Evolutionary conservation across 2,113 vertebrate genomes (phyloP).

Genomic region (Octodon degus): DNA sequence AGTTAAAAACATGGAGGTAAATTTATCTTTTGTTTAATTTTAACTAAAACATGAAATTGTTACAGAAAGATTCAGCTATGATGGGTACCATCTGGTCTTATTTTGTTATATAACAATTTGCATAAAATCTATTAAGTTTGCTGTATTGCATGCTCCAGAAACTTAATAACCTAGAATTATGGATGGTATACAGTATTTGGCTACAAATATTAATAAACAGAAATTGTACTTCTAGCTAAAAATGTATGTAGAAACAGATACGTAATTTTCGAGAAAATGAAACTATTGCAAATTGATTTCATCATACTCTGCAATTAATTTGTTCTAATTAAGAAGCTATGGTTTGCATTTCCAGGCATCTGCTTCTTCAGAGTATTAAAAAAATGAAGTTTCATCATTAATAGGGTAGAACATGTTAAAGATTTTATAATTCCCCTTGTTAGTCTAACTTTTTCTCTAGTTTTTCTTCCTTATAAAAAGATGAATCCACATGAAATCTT

Average conservation of each 20-base stretch:
- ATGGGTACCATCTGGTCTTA: constrained; percentile 87
- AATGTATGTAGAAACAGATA: constrained; percentile 73
- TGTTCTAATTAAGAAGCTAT: constrained; percentile 80
- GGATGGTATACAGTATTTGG: constrained; percentile 83
- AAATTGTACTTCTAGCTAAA: constrained; percentile 75
- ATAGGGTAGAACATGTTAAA: constrained; percentile 29
- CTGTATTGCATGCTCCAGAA: constrained; percentile 84
- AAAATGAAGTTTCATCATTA: constrained; percentile 67
- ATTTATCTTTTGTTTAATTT: constrained; percentile 84
- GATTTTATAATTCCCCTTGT: constrained; percentile 33
- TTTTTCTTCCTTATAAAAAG: constrained; percentile 59
- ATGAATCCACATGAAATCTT: constrained; percentile 39
- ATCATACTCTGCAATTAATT: constrained; percentile 81
- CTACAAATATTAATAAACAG: constrained; percentile 83
- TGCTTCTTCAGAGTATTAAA: constrained; percentile 66
- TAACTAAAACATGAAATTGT: constrained; percentile 83
- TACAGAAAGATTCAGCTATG: constrained; percentile 82
- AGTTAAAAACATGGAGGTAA: constrained; percentile 70
- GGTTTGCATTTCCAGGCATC: constrained; percentile 73
- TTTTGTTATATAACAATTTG: constrained; percentile 89
- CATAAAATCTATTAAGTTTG: constrained; percentile 89
- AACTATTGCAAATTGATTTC: constrained; percentile 68
- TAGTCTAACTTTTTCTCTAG: constrained; percentile 1
- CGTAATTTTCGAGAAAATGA: constrained; percentile 74
- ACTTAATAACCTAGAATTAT: constrained; percentile 88